These are phyloP conservation scores for Zoanthus gigantus DNA, from an alignment of 92 coral and sea anemone genomes.

Conservation along the genomic window DNA sequence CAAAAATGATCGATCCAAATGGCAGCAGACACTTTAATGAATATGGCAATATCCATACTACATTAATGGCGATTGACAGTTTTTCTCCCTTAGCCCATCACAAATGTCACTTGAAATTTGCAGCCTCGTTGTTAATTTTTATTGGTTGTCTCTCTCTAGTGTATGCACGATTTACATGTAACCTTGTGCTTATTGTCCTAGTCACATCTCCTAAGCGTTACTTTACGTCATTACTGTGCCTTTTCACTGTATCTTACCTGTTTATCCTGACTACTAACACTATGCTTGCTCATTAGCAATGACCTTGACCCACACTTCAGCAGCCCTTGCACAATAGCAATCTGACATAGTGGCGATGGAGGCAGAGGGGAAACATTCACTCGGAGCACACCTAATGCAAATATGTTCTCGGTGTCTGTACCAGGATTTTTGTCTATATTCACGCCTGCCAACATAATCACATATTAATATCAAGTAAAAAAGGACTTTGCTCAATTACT, in stretches of 20 bases:
- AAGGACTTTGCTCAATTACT: not conserved
- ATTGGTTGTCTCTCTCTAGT: no score
- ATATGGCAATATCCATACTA: no score
- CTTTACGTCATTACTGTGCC: no score
- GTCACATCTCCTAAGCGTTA: no score
- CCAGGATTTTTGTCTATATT: not conserved
- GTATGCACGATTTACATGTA: no score
- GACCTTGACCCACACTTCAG: slow-evolving; percentile 15
- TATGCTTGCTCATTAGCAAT: slow-evolving; percentile 11
- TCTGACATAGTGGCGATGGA: slow-evolving; percentile 14
- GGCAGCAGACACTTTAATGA: no score
- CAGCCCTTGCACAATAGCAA: slow-evolving; percentile 34
- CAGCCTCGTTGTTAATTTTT: no score
- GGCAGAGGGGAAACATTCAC: not conserved
- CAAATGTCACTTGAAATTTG: no score
- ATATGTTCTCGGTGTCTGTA: not conserved
- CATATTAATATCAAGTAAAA: not conserved
- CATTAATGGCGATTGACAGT: no score
- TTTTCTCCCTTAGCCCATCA: no score
- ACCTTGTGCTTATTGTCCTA: no score
- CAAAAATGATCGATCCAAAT: no score
- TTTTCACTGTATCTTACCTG: not conserved
- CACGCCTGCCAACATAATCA: not conserved
- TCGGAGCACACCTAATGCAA: not conserved
- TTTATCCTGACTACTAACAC: not conserved